Base-by-base conservation (phyloP, 2,113 vertebrate genomes). In the Todiramphus chloris region DNA sequence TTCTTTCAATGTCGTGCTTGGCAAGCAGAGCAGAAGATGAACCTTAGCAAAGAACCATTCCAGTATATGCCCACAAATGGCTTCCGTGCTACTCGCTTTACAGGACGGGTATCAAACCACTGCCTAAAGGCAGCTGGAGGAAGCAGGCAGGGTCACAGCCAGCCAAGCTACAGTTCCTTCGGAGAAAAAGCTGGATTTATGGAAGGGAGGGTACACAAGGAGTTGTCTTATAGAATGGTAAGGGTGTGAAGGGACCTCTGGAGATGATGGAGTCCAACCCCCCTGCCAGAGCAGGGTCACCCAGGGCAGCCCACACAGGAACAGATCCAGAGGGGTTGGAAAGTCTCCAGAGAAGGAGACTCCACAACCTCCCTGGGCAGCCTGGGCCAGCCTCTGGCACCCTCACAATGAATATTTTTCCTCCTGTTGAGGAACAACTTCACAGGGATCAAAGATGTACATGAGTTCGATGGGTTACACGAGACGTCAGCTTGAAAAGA, bases 21-120 rank as follows among this genome's bases (percentile, higher is more conserved):
- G 72, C 76, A 94, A 66, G 75, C 60, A 63, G 81, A 95, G 81
- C 17, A 94, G 51, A 93, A 79, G 89, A 94, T 27, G 68, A 95
- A 43, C 35, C 24, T 78, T 48, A 55, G 84, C 55, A 74, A 68
- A 88, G 48, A 72, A 63, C 18, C 39, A 35, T 60, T 84, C 56
- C 39, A 69, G 33, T 63, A 56, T 16, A 78, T 35, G 51, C 16
- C 59, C 72, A 89, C 56, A 72, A 83, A 91, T 33, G 58, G 48
- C 75, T 80, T 48, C 59, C 5, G 3, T 21, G n/a, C 33, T 55
- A 23, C 75, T 83, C 0, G 0, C 56, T 82, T 93, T 74, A 43
- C 20, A 76, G 70, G 84, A 59, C 44, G 53, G n/a, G 13, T 63
- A 66, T 78, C 41, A 83, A 72, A 88, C 92, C 31, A 44, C 21